phyloP scores from a whole-genome alignment of 1,140 invertebrate genomes.

The Zaprionus vittiger region DNA sequence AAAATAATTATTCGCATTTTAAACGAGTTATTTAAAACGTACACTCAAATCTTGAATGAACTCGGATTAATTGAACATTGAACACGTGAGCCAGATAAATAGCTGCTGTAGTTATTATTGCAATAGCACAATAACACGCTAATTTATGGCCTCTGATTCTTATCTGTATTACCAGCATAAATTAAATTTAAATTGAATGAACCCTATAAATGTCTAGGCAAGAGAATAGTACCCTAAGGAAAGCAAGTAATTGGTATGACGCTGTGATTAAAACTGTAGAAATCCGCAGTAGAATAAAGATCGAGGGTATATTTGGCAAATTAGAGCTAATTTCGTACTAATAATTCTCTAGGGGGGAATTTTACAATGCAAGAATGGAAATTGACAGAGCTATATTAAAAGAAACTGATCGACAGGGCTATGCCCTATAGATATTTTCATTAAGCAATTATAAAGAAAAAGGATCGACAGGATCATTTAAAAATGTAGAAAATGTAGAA shows the following conservation, averaged over 20 bases:
- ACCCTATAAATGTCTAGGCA: not conserved
- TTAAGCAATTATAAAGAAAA: no score
- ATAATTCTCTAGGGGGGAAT: not conserved
- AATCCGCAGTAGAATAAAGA: not conserved
- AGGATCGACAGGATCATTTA: not conserved
- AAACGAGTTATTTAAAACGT: not conserved
- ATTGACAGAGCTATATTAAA: not conserved
- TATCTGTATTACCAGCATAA: not conserved
- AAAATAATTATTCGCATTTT: not conserved
- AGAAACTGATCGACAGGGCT: not conserved
- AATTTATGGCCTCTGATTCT: conserved; percentile 1
- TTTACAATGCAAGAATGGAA: not conserved
- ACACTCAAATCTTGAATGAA: not conserved
- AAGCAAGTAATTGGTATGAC: not conserved
- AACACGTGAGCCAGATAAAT: not conserved
- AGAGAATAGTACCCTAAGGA: not conserved
- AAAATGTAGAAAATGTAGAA: not conserved
- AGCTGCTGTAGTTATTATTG: not conserved
- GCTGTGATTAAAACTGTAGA: not conserved
- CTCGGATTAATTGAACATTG: not conserved
- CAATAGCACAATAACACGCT: not conserved
- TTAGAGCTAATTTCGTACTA: not conserved
- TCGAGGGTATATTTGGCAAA: not conserved
- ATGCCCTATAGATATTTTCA: not conserved
- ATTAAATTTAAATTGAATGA: not conserved